Base-by-base conservation (phyloP, 2,888 invertebrate species). In the Lithophane ornitopus region DNA sequence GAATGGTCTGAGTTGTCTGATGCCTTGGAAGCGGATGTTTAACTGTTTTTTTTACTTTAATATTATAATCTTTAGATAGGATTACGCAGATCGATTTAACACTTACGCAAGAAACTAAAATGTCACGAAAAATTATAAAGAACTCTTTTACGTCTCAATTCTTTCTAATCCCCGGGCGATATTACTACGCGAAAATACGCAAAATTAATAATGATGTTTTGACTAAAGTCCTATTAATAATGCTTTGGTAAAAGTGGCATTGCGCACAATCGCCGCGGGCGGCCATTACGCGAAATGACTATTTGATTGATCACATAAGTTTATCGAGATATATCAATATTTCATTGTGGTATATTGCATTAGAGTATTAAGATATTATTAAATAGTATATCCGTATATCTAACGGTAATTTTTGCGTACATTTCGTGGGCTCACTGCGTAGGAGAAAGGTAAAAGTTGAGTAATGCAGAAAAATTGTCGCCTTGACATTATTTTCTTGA, bases 281-380 rank as follows among this genome's bases (percentile, higher is more conserved):
- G 86, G 70, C 77, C 84, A 85, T 88, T 88, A 86, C 58, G 72
- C 70, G 75, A 78, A 83, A 84, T 79, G 75, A 82, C 81, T 77
- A 63, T 80, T 56, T 88, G 89, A 88, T 88, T 78, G 86, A 88
- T 88, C 78, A 65, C n/a, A 63, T 12, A 26, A 62, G 69, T 72
- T 78, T 83, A 78, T 82, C 73, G 78, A 74, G 68, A 71, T 81
- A 76, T 83, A 79, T 85, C 82, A 80, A 88, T 85, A 76, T 74
- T 78, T 78, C 70, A 78, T 19, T 71, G 71, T 85, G 41, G 72
- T 81, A 52, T 76, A 83, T 82, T 83, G 82, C 82, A 74, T 77
- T 85, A 85, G 59, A 70, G 56, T 67, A 70, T 76, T 58, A 61
- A 65, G 63, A 73, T 70, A 56, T 76, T 70, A 59, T 76, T 41